A percentile compares a stretch with the other conserved stretches of the same genome.
phyloP scores from a whole-genome alignment of 2,888 invertebrate genomes.

The Agrenia bidenticulata region DNA sequence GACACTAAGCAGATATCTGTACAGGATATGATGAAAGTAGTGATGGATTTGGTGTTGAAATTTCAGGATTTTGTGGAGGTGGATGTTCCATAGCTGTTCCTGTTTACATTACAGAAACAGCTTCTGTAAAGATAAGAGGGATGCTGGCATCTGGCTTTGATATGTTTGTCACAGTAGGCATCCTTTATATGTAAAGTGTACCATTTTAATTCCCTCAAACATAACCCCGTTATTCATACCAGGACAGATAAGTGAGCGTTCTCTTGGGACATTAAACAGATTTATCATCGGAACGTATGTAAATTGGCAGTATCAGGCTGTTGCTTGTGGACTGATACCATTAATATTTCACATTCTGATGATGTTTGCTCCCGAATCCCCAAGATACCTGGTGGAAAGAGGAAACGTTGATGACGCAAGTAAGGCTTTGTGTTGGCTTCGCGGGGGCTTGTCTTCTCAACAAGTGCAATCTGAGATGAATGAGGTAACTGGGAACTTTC shows the following conservation, averaged over 20 bases:
- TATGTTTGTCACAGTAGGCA: slow-evolving; percentile 65
- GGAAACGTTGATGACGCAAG: slow-evolving; percentile 64
- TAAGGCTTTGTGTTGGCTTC: slow-evolving; percentile 68
- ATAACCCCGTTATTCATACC: neutral
- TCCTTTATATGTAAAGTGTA: slow-evolving; percentile 48
- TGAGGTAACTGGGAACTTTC: slow-evolving; percentile 39
- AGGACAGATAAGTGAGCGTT: neutral
- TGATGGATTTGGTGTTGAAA: no score
- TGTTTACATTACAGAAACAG: slow-evolving; percentile 81
- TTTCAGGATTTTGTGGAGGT: slow-evolving; percentile 72
- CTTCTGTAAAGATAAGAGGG: slow-evolving; percentile 80
- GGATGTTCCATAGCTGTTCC: slow-evolving; percentile 84
- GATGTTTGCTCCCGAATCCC: slow-evolving; percentile 76
- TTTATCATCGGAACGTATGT: slow-evolving; percentile 66
- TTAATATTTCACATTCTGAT: slow-evolving; percentile 70
- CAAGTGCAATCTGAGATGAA: slow-evolving; percentile 46
- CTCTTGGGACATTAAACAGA: slow-evolving; percentile 39
- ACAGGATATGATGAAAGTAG: no score
- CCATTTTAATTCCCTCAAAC: neutral
- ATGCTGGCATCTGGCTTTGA: slow-evolving; percentile 84
- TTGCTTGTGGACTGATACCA: slow-evolving; percentile 68
- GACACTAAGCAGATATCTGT: no score
- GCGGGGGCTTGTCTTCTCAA: slow-evolving; percentile 62
- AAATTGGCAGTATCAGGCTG: slow-evolving; percentile 65
- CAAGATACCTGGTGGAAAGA: slow-evolving; percentile 69